These are phyloP conservation scores for Spinus pinus DNA, from an alignment of 2,797 vertebrate genomes.

Conservation along the genomic window DNA sequence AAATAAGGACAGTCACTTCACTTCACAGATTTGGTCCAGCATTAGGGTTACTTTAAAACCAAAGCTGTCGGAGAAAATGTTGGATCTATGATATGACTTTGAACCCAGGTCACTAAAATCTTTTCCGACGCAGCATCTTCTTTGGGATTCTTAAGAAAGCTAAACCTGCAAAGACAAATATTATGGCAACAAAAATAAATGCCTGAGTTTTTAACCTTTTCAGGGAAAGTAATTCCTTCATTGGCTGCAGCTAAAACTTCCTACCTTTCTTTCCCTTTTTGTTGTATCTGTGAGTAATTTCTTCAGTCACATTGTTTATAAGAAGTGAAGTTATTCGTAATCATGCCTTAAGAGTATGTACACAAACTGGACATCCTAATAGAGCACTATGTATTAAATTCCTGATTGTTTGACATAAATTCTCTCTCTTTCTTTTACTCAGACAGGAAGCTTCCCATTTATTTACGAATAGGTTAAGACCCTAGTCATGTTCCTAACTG, in stretches of 20 bases:
- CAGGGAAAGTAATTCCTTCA: conserved; percentile 80
- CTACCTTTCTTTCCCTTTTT: conserved; percentile 86
- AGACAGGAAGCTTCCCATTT: conserved; percentile 93
- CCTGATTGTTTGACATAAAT: conserved; percentile 97
- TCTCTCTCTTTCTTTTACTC: conserved; percentile 88
- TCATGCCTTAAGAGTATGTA: conserved; percentile 91
- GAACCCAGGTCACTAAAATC: conserved; percentile 73
- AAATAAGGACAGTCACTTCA: conserved; percentile 65
- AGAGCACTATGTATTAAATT: conserved; percentile 92
- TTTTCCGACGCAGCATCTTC: conserved; percentile 65
- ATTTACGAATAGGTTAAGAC: conserved; percentile 88
- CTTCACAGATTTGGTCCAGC: conserved; percentile 57
- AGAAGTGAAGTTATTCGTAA: conserved; percentile 90
- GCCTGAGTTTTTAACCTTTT: conserved; percentile 82
- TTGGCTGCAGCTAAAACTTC: conserved; percentile 80
- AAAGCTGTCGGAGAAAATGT: conserved; percentile 62
- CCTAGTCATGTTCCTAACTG: conserved; percentile 85
- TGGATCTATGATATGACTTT: conserved; percentile 67
- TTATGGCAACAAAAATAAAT: conserved; percentile 84
- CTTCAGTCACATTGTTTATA: conserved; percentile 91
- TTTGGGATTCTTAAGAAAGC: conserved; percentile 76
- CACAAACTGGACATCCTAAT: conserved; percentile 90
- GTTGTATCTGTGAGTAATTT: conserved; percentile 90
- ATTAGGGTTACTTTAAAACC: conserved; percentile 59
- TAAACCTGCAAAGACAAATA: conserved; percentile 82